Evolutionary conservation across 2,888 invertebrate genomes (phyloP).

Genomic region (Callimorpha dominula): DNA sequence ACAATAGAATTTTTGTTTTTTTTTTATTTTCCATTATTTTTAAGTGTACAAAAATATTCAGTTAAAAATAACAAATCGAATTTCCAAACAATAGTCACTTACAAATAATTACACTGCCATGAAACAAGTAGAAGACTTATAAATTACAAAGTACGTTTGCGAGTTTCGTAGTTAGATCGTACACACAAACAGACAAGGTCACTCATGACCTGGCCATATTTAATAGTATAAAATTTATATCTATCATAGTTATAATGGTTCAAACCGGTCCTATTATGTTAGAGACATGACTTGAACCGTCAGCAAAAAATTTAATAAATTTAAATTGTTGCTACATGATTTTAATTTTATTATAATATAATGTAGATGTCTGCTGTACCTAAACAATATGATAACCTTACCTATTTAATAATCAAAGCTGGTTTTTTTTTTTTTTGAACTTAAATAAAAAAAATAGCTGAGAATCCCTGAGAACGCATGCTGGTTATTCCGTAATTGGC

Average conservation of each 20-base stretch:
- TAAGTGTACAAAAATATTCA: neutral
- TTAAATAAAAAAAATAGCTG: too few relatives aligned
- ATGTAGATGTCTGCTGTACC: neutral
- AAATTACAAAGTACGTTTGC: slow-evolving; percentile 62
- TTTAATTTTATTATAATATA: slow-evolving; percentile 6
- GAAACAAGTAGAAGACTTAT: slow-evolving; percentile 44
- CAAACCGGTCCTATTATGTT: slow-evolving; percentile 56
- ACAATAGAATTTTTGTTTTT: neutral
- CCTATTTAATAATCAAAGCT: too few relatives aligned
- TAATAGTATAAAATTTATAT: slow-evolving; percentile 70
- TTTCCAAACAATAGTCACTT: slow-evolving; percentile 26
- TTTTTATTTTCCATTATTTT: neutral
- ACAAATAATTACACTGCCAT: slow-evolving; percentile 39
- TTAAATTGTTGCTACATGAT: slow-evolving; percentile 3
- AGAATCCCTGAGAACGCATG: too few relatives aligned
- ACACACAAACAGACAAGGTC: slow-evolving; percentile 67
- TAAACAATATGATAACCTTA: neutral
- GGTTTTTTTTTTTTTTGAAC: too few relatives aligned
- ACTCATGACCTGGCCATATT: slow-evolving; percentile 50
- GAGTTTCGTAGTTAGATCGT: slow-evolving; percentile 58
- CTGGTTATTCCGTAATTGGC: too few relatives aligned
- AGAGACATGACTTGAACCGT: slow-evolving; percentile 38
- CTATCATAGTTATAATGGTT: slow-evolving; percentile 71
- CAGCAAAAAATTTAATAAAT: slow-evolving; percentile 22
- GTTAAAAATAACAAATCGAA: neutral